Conservation (phyloP, 2,888 invertebrate species). For the Mellilla xanthometata region DNA sequence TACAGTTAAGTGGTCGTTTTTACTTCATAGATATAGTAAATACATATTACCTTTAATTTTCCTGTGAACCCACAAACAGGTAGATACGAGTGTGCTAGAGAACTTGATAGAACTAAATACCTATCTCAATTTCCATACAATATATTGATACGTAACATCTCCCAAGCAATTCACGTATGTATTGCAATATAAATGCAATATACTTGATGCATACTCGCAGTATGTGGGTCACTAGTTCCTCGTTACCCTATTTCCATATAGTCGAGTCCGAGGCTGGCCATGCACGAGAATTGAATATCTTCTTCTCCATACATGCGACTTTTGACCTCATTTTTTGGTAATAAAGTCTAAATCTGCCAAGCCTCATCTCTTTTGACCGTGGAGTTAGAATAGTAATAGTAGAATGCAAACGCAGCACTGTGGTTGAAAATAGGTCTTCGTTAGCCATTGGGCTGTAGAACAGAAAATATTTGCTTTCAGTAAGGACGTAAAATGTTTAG, state of each 20-base stretch:
- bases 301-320: constrained; percentile 24
- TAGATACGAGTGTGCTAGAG: too few relatives aligned
- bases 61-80: too few relatives aligned
- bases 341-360: constrained; percentile 18
- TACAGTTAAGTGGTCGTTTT: too few relatives aligned
- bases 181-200: constrained; percentile 33
- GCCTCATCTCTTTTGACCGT: background rate
- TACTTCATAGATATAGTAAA: too few relatives aligned
- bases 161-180: constrained; percentile 24
- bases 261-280: constrained; percentile 33
- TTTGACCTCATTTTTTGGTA: constrained; percentile 7
- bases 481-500: too few relatives aligned
- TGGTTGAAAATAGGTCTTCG: too few relatives aligned
- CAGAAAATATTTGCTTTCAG: too few relatives aligned
- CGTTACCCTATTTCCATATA: constrained; percentile 44
- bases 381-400: background rate
- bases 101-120: too few relatives aligned
- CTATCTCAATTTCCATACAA: background rate
- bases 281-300: constrained; percentile 45
- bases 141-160: constrained; percentile 4
- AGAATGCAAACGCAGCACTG: too few relatives aligned
- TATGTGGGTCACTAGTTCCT: constrained; percentile 36
- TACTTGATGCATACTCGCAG: constrained; percentile 29
- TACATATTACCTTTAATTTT: too few relatives aligned
- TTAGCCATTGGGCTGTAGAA: too few relatives aligned